These are phyloP conservation scores for Chelonus formosanus DNA, from an alignment of 2,888 invertebrate species.

Conservation along the genomic window DNA sequence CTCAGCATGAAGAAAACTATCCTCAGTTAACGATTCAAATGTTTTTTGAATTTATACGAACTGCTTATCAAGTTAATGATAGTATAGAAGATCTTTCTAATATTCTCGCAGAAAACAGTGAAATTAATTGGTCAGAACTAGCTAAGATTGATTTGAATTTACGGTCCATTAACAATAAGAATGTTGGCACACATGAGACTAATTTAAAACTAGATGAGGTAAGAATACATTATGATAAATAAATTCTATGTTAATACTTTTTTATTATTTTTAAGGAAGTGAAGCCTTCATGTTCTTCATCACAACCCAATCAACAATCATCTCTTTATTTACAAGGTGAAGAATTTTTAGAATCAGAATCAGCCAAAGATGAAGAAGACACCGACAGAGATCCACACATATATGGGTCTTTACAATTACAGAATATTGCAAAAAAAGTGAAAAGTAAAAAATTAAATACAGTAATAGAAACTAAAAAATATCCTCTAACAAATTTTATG, in stretches of 20 bases:
- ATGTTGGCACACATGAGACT: constrained; percentile 40
- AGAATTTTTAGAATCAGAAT: too few relatives aligned
- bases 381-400: too few relatives aligned
- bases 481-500: constrained; percentile 52
- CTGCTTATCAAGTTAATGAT: constrained; percentile 75
- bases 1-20: constrained; percentile 45
- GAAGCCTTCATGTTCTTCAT: too few relatives aligned
- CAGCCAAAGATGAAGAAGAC: too few relatives aligned
- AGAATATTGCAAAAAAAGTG: too few relatives aligned
- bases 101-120: constrained; percentile 58
- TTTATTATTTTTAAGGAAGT: too few relatives aligned
- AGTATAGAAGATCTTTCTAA: constrained; percentile 65
- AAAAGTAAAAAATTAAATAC: too few relatives aligned
- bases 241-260: too few relatives aligned
- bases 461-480: constrained; percentile 44
- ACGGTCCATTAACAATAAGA: constrained; percentile 50
- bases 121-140: constrained; percentile 67
- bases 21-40: constrained; percentile 75
- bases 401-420: too few relatives aligned
- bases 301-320: too few relatives aligned
- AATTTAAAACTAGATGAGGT: constrained; percentile 18
- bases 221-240: neutral
- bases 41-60: constrained; percentile 78
- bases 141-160: constrained; percentile 64
- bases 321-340: too few relatives aligned